A percentile compares a stretch with the other conserved stretches of the same genome.
Evolutionary conservation across 2,888 invertebrate genomes (phyloP).

Genomic region (Drosophila fungiperda): DNA sequence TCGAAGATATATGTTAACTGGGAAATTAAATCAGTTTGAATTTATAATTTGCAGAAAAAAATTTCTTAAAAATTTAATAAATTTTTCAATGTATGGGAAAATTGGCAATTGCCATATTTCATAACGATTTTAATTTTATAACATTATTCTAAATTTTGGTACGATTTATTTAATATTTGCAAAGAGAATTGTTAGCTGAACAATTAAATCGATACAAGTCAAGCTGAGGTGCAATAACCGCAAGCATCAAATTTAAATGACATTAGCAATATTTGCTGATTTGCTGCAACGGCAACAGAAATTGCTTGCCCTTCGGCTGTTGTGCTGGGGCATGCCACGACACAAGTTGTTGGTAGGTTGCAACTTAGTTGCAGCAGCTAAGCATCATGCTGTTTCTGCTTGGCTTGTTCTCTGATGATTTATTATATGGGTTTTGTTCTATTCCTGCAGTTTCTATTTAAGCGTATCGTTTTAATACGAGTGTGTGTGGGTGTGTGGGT

Average conservation of each 20-base stretch:
- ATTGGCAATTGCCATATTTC: neutral
- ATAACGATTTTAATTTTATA: neutral
- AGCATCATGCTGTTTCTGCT: conserved; percentile 67
- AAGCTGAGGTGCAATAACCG: neutral
- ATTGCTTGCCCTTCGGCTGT: conserved; percentile 47
- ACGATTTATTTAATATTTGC: neutral
- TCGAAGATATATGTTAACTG: neutral
- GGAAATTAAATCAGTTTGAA: neutral
- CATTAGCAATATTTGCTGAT: conserved; percentile 10
- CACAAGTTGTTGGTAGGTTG: conserved; percentile 17
- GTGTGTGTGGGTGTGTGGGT: conserved; percentile 9
- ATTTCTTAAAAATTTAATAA: neutral
- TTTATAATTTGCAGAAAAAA: neutral
- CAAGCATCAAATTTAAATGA: neutral
- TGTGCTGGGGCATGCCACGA: conserved; percentile 25
- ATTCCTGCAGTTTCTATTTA: conserved; percentile 57
- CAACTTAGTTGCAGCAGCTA: conserved; percentile 30
- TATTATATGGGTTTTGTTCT: conserved; percentile 76
- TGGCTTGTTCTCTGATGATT: conserved; percentile 73
- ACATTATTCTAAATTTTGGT: neutral
- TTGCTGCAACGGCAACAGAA: conserved; percentile 40
- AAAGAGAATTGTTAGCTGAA: neutral
- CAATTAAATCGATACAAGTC: conserved; percentile 2
- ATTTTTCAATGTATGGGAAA: neutral
- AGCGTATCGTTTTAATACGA: conserved; percentile 15